Percentiles rank a stretch among this genome's conserved stretches.
phyloP scores from a whole-genome alignment of 2,888 invertebrate genomes.

The Platerodrilus igneus region DNA sequence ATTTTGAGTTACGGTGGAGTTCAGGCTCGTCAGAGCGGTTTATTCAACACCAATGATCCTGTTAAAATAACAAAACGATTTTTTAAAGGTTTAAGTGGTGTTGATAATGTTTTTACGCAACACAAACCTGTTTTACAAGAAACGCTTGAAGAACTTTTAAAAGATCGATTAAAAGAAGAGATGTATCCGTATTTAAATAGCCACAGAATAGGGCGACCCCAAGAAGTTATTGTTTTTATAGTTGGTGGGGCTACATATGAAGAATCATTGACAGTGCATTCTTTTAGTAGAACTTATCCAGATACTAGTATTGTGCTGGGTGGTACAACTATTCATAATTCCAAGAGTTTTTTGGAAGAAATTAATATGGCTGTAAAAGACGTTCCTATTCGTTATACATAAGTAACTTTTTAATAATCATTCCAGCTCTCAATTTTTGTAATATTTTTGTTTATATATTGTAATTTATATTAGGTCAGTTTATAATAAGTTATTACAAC shows the following conservation, averaged over 20 bases:
- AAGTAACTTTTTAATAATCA: no score
- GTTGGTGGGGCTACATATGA: constrained; percentile 97
- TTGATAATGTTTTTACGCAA: constrained; percentile 99
- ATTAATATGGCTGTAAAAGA: constrained; percentile 64
- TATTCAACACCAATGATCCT: constrained; percentile 77
- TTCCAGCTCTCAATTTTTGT: no score
- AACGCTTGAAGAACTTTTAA: constrained; percentile 83
- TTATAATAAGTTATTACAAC: no score
- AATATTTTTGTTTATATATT: no score
- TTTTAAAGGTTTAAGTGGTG: constrained; percentile 87
- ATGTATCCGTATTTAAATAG: constrained; percentile 78
- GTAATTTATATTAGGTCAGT: no score
- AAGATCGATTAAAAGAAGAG: constrained; percentile 83
- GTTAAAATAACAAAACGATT: constrained; percentile 87
- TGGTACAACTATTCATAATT: constrained; percentile 90
- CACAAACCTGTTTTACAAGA: constrained; percentile 91
- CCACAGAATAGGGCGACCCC: constrained; percentile 62
- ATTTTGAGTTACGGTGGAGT: constrained; percentile 82
- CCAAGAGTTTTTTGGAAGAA: constrained; percentile 73
- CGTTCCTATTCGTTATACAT: constrained; percentile 59
- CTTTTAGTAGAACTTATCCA: constrained; percentile 69
- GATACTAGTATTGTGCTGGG: constrained; percentile 78
- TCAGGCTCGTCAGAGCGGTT: constrained; percentile 73
- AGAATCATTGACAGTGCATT: constrained; percentile 82
- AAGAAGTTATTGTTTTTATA: constrained; percentile 94